phyloP scores from a whole-genome alignment of 2,113 vertebrate genomes.

The Actenoides lindsayi region DNA sequence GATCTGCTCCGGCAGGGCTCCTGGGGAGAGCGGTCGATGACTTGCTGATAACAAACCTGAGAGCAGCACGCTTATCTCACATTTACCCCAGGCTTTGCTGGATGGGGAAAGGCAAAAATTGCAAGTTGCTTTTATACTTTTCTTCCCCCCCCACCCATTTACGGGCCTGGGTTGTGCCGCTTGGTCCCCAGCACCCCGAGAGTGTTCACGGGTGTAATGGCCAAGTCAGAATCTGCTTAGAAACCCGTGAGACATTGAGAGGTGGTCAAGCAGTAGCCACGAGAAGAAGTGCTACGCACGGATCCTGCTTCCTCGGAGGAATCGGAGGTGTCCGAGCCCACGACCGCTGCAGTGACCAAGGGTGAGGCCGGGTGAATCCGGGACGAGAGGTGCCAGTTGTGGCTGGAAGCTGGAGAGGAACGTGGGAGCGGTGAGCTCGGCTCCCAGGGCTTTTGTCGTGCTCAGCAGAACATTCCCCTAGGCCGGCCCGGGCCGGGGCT shows the following conservation, averaged over 20 bases:
- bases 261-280: neutral
- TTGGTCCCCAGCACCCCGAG: neutral
- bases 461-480: constrained; percentile 2
- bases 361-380: neutral
- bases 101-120: neutral
- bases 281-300: rapidly evolving
- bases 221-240: neutral
- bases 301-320: neutral
- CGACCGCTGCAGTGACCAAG: rapidly evolving
- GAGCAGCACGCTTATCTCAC: neutral
- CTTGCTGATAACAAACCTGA: neutral
- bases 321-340: rapidly evolving
- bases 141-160: neutral
- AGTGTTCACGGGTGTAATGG: neutral
- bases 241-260: neutral
- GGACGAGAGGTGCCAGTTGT: neutral
- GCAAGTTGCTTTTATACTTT: neutral
- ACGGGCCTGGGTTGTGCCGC: rapidly evolving
- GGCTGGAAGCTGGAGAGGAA: neutral
- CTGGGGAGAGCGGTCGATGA: neutral
- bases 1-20: constrained; percentile 23
- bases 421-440: neutral
- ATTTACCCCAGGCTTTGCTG: neutral
- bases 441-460: neutral
- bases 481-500: neutral